Base-by-base conservation (phyloP, 2,113 vertebrate genomes). In the Lampris incognitus region DNA sequence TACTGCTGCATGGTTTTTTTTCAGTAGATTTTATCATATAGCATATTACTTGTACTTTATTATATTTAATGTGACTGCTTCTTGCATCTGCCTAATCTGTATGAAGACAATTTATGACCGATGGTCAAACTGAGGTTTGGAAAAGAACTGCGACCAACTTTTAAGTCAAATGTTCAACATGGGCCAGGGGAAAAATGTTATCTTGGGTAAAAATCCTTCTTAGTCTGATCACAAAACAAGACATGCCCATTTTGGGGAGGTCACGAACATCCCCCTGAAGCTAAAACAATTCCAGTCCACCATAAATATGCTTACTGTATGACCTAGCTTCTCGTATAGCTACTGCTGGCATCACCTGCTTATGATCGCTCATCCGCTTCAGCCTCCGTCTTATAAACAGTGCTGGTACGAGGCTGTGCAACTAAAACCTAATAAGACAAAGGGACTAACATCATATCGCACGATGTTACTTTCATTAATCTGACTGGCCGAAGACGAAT, bases 1-100 rank as follows among this genome's bases (percentile, higher is more conserved):
- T 76, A 82, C 24, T 78, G 74, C 69, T 86, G 91, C 90, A 92
- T 90, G 91, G 81, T 59, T 49, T 84, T 3, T 39, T 39, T 79
- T 24, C 24, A 24, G 80, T 78, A 76, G 77, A 70, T 84, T 85
- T 88, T 74, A 82, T 80, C 68, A 82, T 72, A 64, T 64, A 64
- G 59, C 71, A 54, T 79, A 74, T 79, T 69, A 74, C 78, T 42
- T 59, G 66, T 61, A 79, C 59, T 75, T 41, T 79, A 79, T 66
- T 81, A 65, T 85, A 83, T 71, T 44, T 72, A 83, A 66, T 50
- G 36, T 11, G 65, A 62, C 72, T 79, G 75, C 72, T 76, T 68
- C 57, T 70, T 52, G 49, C 58, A 82, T 84, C 76, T 79, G 72
- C 72, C 68, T 61, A n/a, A 38, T 60, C 60, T 68, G 41, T 74